Percentiles rank a stretch among this genome's conserved stretches.
These are phyloP conservation scores for Burhinus bistriatus DNA, from an alignment of 2,113 vertebrate genomes.

Conservation along the genomic window DNA sequence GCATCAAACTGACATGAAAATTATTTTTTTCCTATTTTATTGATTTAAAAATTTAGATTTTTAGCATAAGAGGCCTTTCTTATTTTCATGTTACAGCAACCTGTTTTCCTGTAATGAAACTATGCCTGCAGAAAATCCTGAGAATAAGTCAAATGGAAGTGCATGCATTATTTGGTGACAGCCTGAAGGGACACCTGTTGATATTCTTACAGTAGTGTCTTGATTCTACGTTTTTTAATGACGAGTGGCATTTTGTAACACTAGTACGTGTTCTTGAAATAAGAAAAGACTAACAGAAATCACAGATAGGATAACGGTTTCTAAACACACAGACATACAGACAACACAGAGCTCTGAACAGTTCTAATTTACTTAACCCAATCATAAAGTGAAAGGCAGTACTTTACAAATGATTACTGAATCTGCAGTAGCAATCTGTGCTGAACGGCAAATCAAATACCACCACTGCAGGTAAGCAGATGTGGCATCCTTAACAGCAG, in stretches of 20 bases:
- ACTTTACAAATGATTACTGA: not conserved
- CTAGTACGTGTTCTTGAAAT: not conserved
- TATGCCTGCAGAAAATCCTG: not conserved
- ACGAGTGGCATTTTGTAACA: not conserved
- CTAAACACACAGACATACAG: not conserved
- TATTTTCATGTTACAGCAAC: not conserved
- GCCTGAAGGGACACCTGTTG: not conserved
- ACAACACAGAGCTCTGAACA: not conserved
- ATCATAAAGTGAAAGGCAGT: not conserved
- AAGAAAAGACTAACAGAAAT: not conserved
- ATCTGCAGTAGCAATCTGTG: not conserved
- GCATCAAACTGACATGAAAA: not conserved
- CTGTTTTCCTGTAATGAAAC: not conserved
- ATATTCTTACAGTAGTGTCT: not conserved
- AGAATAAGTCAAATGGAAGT: not conserved
- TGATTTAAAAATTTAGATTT: not conserved
- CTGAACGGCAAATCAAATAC: not conserved
- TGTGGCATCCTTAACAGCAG: not conserved
- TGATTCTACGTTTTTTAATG: not conserved
- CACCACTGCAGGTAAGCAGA: not conserved
- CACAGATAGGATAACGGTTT: not conserved
- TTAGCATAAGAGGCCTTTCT: not conserved
- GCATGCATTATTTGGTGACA: not conserved
- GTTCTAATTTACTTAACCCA: not conserved
- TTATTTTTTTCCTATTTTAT: not conserved